Percentiles rank a stretch among this genome's conserved stretches.
Conservation (phyloP, 2,797 vertebrate species). For the Liparis tanakae region DNA sequence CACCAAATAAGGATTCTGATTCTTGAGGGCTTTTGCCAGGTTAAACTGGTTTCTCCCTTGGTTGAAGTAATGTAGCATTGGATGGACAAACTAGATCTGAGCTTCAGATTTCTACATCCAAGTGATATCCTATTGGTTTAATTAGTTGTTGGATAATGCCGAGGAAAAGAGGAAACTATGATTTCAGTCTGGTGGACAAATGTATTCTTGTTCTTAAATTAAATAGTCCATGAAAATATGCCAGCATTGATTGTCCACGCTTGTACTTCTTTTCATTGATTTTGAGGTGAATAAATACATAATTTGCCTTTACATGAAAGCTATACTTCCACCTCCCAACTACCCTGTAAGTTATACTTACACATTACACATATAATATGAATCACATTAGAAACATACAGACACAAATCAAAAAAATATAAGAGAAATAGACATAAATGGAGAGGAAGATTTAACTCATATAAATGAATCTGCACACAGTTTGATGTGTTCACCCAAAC, state of each 20-base stretch:
- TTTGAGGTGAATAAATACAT: conserved; percentile 1
- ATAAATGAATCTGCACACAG: background rate
- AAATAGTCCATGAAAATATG: conserved; percentile 49
- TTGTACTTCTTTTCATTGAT: conserved; percentile 4
- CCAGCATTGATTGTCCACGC: background rate
- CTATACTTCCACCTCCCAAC: background rate
- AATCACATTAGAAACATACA: background rate
- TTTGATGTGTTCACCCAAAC: background rate
- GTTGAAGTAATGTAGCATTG: conserved; percentile 4
- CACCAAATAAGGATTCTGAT: conserved; percentile 13
- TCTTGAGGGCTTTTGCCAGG: conserved; percentile 8
- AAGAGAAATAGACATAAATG: background rate
- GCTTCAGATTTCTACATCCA: conserved; percentile 22
- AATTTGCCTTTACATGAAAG: background rate
- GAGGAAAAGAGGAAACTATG: conserved; percentile 5
- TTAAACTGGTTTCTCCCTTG: conserved; percentile 3
- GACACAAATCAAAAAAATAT: fast-evolving
- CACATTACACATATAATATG: background rate
- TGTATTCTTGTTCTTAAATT: conserved; percentile 20
- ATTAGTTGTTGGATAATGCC: conserved; percentile 50
- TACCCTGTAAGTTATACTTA: background rate
- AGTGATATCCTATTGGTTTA: conserved; percentile 51
- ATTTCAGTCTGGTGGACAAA: conserved; percentile 7
- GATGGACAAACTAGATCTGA: conserved; percentile 28
- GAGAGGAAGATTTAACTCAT: background rate